A percentile compares a stretch with the other conserved stretches of the same genome.
phyloP scores from a whole-genome alignment of 2,797 vertebrate species.

The Mallotus villosus region DNA sequence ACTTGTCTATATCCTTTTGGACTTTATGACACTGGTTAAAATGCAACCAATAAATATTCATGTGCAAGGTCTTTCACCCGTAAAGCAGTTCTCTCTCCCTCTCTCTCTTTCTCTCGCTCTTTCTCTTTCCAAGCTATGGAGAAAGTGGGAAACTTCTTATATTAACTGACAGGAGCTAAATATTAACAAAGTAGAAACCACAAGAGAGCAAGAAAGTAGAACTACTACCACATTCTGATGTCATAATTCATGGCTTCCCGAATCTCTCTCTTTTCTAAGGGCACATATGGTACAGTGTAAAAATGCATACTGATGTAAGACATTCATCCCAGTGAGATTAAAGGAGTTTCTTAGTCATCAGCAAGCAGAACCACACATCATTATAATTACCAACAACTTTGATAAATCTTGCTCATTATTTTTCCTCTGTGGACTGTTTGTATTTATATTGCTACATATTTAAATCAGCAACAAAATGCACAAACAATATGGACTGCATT shows the following conservation, averaged over 20 bases:
- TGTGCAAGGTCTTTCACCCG: constrained; percentile 71
- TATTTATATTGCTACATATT: constrained; percentile 63
- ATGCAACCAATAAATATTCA: constrained; percentile 78
- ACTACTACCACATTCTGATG: constrained; percentile 37
- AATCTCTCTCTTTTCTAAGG: neutral
- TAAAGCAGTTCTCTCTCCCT: constrained; percentile 58
- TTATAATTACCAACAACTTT: constrained; percentile 44
- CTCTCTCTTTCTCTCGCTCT: constrained; percentile 2
- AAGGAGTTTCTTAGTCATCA: constrained; percentile 15
- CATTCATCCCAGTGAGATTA: constrained; percentile 37
- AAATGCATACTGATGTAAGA: neutral
- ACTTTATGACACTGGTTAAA: constrained; percentile 75
- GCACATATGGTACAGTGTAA: neutral
- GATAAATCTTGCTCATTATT: constrained; percentile 56
- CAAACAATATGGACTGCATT: too few relatives aligned
- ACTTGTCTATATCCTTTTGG: constrained; percentile 56
- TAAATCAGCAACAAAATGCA: constrained; percentile 46
- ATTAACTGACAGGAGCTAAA: constrained; percentile 69
- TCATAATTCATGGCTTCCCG: constrained; percentile 39
- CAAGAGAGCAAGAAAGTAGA: constrained; percentile 53
- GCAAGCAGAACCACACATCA: constrained; percentile 35
- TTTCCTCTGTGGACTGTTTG: constrained; percentile 49
- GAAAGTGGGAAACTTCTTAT: constrained; percentile 69
- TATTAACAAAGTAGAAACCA: constrained; percentile 60
- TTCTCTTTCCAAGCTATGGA: constrained; percentile 44